Conservation (phyloP, 1,140 invertebrate species). For the Zaprionus davidi region DNA sequence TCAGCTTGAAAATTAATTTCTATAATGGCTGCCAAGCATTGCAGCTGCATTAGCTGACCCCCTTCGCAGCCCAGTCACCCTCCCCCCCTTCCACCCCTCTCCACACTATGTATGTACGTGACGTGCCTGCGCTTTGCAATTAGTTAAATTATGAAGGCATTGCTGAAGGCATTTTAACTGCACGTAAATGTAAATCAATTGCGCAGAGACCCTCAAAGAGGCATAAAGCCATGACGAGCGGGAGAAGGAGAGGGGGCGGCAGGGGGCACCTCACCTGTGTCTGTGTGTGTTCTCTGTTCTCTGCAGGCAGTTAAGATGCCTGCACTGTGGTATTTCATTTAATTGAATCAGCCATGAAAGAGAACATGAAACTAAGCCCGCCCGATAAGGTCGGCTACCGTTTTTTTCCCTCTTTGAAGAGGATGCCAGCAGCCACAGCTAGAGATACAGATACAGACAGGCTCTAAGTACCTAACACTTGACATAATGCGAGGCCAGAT, state of each 20-base stretch:
- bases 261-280: slow-evolving; percentile 24
- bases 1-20: slow-evolving; percentile 83
- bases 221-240: slow-evolving; percentile 24
- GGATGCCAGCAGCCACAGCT: slow-evolving; percentile 29
- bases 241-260: background rate
- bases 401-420: slow-evolving; percentile 7
- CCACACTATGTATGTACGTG: slow-evolving; percentile 50
- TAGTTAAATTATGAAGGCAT: slow-evolving; percentile 73
- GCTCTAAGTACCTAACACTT: slow-evolving; percentile 82
- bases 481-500: slow-evolving; percentile 75
- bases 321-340: slow-evolving; percentile 48
- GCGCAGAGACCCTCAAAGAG: slow-evolving; percentile 22
- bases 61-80: no score
- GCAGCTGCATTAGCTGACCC: slow-evolving; percentile 64
- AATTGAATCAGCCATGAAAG: slow-evolving; percentile 55
- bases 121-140: slow-evolving; percentile 77
- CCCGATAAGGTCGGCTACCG: slow-evolving; percentile 48
- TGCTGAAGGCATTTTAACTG: slow-evolving; percentile 65
- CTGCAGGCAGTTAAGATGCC: slow-evolving; percentile 60
- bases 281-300: slow-evolving; percentile 45
- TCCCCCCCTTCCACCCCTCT: background rate
- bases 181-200: slow-evolving; percentile 70
- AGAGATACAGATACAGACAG: slow-evolving; percentile 45
- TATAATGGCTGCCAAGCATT: slow-evolving; percentile 81
- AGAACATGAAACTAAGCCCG: slow-evolving; percentile 46